Base-by-base conservation (phyloP, 1,140 invertebrate genomes). In the Micrasema longulum region DNA sequence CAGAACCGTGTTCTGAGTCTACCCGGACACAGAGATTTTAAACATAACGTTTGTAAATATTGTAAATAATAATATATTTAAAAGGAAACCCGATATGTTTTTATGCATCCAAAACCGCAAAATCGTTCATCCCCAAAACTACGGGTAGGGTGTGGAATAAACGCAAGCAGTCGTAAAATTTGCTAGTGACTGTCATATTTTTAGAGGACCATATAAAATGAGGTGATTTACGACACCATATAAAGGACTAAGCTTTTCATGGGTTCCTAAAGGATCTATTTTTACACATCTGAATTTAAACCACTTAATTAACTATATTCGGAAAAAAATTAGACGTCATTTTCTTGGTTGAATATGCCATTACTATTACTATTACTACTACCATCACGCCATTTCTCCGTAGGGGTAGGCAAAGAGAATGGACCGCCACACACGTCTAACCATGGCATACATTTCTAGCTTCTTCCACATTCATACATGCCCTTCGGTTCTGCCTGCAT, bases 201-300 rank as follows among this genome's bases (percentile, higher is more conserved):
- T 75, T 72, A 75, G 69, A 71, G 70, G 73, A 48, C 70, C 74
- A 75, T 75, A 75, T 75, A 75, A 75, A 72, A 75, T 64, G 60
- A 62, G 70, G 70, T 75, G 74, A 75, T 75, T 75, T 75, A 75
- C 69, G 47, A 66, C 62, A 55, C 48, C 47, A 70, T 75, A 75
- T 69, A 55, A 63, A 48, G 35, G 65, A 45, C 36, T 7, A 60
- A 31, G 26, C 26, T 4, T 31, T 7, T 7, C 26, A 7, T 31
- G 7, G 71, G 53, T 53, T 48, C 31, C 22, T 23, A 20, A 12
- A 16, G 16, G 52, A 55, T 55, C 52, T 62, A 50, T 73, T 38
- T 45, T 68, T 63, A 47, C 64, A 22, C 47, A 22, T 52, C 64
- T 66, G 55, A 74, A 71, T 52, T 60, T 60, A 69, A 70, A 62